Base-by-base conservation (phyloP, 2,113 vertebrate genomes). In the Mormyrus lacerda region DNA sequence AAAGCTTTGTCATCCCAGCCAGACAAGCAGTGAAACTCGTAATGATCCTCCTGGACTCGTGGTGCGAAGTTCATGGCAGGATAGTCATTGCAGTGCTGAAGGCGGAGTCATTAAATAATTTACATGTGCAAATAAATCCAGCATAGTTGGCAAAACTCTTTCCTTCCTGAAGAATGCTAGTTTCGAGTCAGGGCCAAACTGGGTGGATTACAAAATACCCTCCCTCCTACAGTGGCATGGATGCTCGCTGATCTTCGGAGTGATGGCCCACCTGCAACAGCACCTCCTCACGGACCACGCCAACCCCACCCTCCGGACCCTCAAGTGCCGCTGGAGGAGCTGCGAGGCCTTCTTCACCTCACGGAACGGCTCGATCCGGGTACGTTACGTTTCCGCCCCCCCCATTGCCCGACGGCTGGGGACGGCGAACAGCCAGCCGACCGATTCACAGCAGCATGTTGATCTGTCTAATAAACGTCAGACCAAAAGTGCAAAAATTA, bases 321-420 rank as follows among this genome's bases (percentile, higher is more conserved):
- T 97, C 24, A 98, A 97, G 92, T 99, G 98, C 92, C 97, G 97
- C 93, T 99, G 98, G 98, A 98, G 95, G 91, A 97, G 96, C 94
- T 99, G 98, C 89, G 97, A 99, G 89, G 96, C 96, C 91, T 96
- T 97, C 91, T 97, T 99, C 93, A 96, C 96, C 21, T 92, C 94
- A 1, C 96, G 96, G 90, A 97, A 95, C 94, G 93, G 96, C 93
- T 97, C 97, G 93, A 98, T 97, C 92, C 97, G 98, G 97, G 98
- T 99, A 91, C 13, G 11, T n/a, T n/a, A n/a, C n/a, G n/a, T n/a
- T n/a, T n/a, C n/a, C n/a, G n/a, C n/a, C n/a, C 8, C n/a, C 4
- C 24, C 9, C 9, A 0, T 39, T 4, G 1, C 76, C 1, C 1
- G 39, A 3, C 6, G 39, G 76, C 69, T 1, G 53, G 53, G 53